Evolutionary conservation across 2,888 invertebrate species (phyloP).

Genomic region (Ferdinandea cuprea): DNA sequence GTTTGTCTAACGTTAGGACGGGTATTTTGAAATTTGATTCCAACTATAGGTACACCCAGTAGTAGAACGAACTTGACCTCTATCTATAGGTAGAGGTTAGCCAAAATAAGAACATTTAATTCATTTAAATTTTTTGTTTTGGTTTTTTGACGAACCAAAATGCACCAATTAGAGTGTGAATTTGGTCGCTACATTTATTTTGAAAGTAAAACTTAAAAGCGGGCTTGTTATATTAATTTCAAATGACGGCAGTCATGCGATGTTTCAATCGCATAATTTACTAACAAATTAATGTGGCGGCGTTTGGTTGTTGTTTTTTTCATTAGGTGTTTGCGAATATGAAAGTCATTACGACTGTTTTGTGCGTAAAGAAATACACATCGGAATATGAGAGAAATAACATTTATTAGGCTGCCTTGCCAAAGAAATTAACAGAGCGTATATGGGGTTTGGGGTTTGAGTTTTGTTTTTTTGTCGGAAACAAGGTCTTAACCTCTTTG

Average conservation of each 20-base stretch:
- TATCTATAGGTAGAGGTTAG: neutral
- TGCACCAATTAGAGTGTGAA: neutral
- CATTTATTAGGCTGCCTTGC: neutral
- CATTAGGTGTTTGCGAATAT: neutral
- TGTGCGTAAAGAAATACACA: neutral
- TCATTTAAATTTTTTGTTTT: neutral
- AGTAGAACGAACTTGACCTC: neutral
- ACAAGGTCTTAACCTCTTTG: neutral
- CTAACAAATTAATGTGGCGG: neutral
- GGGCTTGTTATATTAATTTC: neutral
- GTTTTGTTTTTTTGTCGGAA: neutral
- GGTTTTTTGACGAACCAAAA: neutral
- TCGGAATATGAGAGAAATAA: neutral
- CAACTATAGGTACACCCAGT: neutral
- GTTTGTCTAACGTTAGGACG: neutral
- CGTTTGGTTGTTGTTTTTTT: neutral
- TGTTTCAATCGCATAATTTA: conserved; percentile 4
- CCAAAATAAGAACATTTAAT: conserved; percentile 1
- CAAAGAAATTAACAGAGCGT: neutral
- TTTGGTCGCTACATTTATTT: neutral
- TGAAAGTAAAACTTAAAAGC: neutral
- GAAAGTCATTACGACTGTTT: neutral
- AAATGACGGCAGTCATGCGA: conserved; percentile 3
- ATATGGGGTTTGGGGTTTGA: no score
- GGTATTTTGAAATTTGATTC: neutral